Evolutionary conservation across 1,140 invertebrate genomes (phyloP), one percentile per base, ranked within the genome.

Genomic region (Diuraphis noxia): DNA sequence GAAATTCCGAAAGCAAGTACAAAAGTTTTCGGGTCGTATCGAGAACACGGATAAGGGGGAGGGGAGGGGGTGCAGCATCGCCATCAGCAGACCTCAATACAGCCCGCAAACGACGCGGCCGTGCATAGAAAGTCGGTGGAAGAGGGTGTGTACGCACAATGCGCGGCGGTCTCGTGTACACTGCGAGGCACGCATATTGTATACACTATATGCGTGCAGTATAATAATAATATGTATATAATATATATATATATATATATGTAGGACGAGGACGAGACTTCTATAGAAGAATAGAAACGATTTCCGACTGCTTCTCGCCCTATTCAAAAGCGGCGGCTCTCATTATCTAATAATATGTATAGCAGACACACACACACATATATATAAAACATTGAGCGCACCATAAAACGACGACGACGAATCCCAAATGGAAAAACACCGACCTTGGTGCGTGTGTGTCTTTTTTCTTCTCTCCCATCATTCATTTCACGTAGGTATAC

Each of bases 261-360:
- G 36, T 40, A 38, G 36, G 79, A 38, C 34, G 79, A 81, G 34
- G 38, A 81, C 36, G 79, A 40, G 25, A n/a, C 56, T 72, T 72
- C 30, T 72, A 41, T 30, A 84, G 81, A 84, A 84, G 38, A 41
- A 84, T 84, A 41, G 81, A 85, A 85, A 85, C 82, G 82, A 86
- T 86, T 49, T 86, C 23, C 84, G 81, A 82, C 81, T 82, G 36
- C 36, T 25, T 30, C 36, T 82, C 38, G 38, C 25, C 84, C 84
- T 49, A 86, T 86, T 86, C 43, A 86, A 49, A 49, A 49, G 43
- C 41, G 82, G 38, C 13, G 30, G 10, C 40, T 81, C 79, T 81
- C 79, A 38, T 81, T 81, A 81, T 81, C 79, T 38, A 81, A 81
- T 38, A 72, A 82, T 82, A 41, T 30, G 25, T 40, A 41, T 41